A percentile compares a stretch with the other conserved stretches of the same genome.
phyloP scores from a whole-genome alignment of 2,797 vertebrate genomes.

The Coracias cyanogaster region DNA sequence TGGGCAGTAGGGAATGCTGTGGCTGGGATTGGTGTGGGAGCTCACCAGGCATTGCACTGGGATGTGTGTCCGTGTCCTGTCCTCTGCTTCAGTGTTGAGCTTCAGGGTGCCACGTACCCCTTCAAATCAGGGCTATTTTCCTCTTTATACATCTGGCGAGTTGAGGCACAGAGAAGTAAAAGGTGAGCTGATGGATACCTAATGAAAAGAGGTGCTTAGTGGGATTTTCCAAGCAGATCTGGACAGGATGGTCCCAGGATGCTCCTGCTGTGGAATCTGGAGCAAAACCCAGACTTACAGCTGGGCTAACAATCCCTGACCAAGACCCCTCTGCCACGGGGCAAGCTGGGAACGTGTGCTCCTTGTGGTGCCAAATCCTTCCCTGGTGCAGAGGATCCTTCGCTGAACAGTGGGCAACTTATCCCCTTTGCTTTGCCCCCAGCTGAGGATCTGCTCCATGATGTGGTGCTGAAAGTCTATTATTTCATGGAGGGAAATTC shows the following conservation, averaged over 20 bases:
- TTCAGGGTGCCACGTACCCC: accelerated
- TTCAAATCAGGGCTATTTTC: not conserved
- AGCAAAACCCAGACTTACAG: not conserved
- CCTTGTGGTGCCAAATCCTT: not conserved
- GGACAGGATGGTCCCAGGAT: not conserved
- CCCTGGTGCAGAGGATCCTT: not conserved
- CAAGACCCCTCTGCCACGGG: not conserved
- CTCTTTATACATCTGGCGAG: not conserved
- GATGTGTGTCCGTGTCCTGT: not conserved
- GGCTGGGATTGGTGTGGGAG: not conserved
- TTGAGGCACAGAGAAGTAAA: not conserved
- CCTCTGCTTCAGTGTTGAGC: not conserved
- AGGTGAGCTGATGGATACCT: not conserved
- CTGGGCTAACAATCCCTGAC: not conserved
- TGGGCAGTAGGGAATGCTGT: not conserved
- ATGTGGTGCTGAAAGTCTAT: not conserved
- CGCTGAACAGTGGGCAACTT: accelerated
- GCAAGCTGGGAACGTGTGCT: not conserved
- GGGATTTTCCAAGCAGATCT: not conserved
- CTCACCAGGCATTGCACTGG: accelerated
- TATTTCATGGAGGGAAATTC: slow-evolving; percentile 21
- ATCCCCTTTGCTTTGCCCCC: not conserved
- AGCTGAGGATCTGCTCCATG: not conserved
- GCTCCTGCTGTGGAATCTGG: not conserved
- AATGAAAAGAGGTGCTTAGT: not conserved